These are phyloP conservation scores for Polyommatus iphigenia DNA, from an alignment of 2,888 invertebrate genomes.

Conservation along the genomic window DNA sequence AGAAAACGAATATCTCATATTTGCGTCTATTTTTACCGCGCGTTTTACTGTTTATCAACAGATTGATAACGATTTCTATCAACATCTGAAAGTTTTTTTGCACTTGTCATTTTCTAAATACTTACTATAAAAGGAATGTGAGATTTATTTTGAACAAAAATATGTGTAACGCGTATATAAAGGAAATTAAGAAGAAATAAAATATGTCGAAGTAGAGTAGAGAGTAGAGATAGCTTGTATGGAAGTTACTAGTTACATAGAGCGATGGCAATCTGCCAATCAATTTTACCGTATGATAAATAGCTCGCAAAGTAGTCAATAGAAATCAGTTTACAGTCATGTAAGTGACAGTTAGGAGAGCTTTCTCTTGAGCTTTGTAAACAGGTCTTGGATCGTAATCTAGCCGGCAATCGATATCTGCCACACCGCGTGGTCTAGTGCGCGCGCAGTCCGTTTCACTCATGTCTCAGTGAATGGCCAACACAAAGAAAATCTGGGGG, in stretches of 20 bases:
- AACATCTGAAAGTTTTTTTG: not conserved
- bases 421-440: conserved; percentile 58
- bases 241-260: not conserved
- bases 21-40: not conserved
- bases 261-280: not conserved
- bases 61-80: not conserved
- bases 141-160: not conserved
- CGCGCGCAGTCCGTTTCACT: conserved; percentile 69
- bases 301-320: not conserved
- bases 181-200: not conserved
- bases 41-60: conserved; percentile 21
- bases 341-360: conserved; percentile 37
- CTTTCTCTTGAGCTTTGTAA: conserved; percentile 48
- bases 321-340: conserved; percentile 42
- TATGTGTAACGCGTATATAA: not conserved
- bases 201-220: not conserved
- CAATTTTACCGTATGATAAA: not conserved
- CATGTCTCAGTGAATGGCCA: conserved; percentile 70
- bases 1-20: conserved; percentile 15
- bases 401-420: conserved; percentile 65
- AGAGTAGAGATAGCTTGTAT: not conserved
- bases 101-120: not conserved
- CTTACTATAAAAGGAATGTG: not conserved
- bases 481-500: conserved; percentile 58
- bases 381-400: conserved; percentile 57